Percentiles rank a stretch among this genome's conserved stretches.
Evolutionary conservation across 1,140 invertebrate species (phyloP).

Genomic region (Psilanteris sp.): DNA sequence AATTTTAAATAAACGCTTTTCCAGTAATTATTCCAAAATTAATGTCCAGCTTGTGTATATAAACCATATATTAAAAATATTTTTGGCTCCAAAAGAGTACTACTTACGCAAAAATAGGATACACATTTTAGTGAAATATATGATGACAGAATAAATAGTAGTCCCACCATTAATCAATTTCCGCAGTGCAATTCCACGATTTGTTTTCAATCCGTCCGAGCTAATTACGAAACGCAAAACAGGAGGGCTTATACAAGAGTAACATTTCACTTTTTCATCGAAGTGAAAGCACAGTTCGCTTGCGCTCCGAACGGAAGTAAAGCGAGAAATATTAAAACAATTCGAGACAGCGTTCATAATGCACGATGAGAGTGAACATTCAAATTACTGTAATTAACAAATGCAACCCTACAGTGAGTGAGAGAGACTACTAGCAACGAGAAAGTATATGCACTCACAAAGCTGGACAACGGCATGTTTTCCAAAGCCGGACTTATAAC

Average conservation of each 20-base stretch:
- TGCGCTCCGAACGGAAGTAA: conserved; percentile 35
- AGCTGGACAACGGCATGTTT: conserved; percentile 33
- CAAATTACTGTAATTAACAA: conserved; percentile 62
- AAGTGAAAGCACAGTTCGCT: conserved; percentile 45
- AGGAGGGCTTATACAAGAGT: conserved; percentile 22
- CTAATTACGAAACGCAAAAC: conserved; percentile 46
- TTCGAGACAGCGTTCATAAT: conserved; percentile 46
- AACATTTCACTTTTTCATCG: conserved; percentile 45
- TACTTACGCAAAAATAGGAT: too few species aligned
- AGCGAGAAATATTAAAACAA: conserved; percentile 58
- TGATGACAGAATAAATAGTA: conserved; percentile 9
- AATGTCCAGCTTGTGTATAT: too few species aligned
- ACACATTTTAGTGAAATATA: too few species aligned
- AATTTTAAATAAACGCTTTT: too few species aligned
- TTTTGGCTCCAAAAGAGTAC: too few species aligned
- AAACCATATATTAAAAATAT: too few species aligned
- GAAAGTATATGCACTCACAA: conserved; percentile 3
- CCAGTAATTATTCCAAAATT: too few species aligned
- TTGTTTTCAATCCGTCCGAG: conserved; percentile 37
- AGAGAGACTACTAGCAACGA: background rate
- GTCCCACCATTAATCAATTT: conserved; percentile 44
- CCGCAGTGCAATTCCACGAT: conserved; percentile 23
- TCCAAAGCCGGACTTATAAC: conserved; percentile 43
- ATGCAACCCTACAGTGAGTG: conserved; percentile 25
- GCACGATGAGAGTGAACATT: conserved; percentile 46